Base-by-base conservation (phyloP, 2,113 vertebrate genomes). In the Pachypanchax playfairii region DNA sequence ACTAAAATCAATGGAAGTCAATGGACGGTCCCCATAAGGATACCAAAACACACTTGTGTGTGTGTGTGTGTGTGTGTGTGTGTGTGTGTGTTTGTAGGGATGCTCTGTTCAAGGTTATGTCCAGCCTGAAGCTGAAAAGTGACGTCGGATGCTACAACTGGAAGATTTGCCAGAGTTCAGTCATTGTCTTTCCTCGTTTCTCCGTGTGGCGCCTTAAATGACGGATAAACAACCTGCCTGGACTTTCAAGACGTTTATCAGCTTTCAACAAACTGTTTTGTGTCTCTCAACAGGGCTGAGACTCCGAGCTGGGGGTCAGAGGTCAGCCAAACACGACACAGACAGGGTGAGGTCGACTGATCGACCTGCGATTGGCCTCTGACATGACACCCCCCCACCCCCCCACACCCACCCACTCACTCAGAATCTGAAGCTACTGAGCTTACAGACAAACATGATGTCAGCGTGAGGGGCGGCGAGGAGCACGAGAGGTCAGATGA, bases 21-120 rank as follows among this genome's bases (percentile, higher is more conserved):
- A n/a, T n/a, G n/a, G n/a, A n/a, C n/a, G n/a, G n/a, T n/a, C n/a
- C n/a, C n/a, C n/a, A n/a, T n/a, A n/a, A n/a, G n/a, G n/a, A n/a
- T n/a, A n/a, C n/a, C n/a, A n/a, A n/a, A n/a, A n/a, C n/a, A n/a
- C n/a, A n/a, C n/a, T n/a, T 24, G 46, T 20, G 2, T 21, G 24
- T 8, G 57, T 47, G 44, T 29, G 46, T 28, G 31, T 12, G 59
- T 3, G 48, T 47, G 52, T 25, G 66, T 21, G 48, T 3, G 18
- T 22, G 59, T 6, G 26, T 6, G 18, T 21, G 22, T n/a, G 9
- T 31, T 17, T 20, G 43, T 39, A n/a, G n/a, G n/a, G 33, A 82
- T 39, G 48, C 65, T 77, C 48, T 53, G 79, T 75, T 88, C 89
- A 90, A 90, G 87, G 87, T 89, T 87, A 85, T 33, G 81, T 84